Conservation (phyloP, 2,888 invertebrate genomes). For the Dasysyrphus tricinctus region DNA sequence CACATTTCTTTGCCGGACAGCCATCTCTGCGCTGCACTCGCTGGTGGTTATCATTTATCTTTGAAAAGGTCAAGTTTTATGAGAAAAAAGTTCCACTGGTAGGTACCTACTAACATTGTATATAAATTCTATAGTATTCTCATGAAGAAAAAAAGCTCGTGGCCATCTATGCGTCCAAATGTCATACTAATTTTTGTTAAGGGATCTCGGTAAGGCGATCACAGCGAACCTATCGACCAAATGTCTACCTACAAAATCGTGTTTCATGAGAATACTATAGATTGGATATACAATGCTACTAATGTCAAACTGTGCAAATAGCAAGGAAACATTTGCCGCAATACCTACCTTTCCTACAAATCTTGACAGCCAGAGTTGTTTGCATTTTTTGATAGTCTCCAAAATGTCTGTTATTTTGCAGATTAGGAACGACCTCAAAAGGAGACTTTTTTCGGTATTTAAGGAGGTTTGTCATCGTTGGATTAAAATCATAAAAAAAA, state of each 20-base stretch:
- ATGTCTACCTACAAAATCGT: no score
- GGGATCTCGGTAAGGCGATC: no score
- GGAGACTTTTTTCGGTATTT: neutral
- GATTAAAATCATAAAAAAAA: neutral
- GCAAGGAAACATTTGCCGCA: slow-evolving; percentile 37
- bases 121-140: no score
- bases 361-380: neutral
- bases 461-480: slow-evolving; percentile 10
- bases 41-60: slow-evolving; percentile 53
- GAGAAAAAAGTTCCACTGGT: slow-evolving; percentile 27
- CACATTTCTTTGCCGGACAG: slow-evolving; percentile 7
- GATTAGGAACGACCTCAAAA: neutral
- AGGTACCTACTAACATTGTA: no score
- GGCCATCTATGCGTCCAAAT: no score
- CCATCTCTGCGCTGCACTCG: neutral
- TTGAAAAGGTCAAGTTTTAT: slow-evolving; percentile 54
- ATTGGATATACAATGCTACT: no score
- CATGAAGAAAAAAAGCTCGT: no score
- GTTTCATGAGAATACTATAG: no score
- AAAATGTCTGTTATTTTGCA: neutral
- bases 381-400: neutral
- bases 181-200: no score
- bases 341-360: slow-evolving; percentile 10
- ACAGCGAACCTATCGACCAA: no score
- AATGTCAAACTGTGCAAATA: slow-evolving; percentile 36